Evolutionary conservation across 30 jellyfish, hydroid and myxozoan genomes (phyloP).

Genomic region (Chrysaora quinquecirrha): DNA sequence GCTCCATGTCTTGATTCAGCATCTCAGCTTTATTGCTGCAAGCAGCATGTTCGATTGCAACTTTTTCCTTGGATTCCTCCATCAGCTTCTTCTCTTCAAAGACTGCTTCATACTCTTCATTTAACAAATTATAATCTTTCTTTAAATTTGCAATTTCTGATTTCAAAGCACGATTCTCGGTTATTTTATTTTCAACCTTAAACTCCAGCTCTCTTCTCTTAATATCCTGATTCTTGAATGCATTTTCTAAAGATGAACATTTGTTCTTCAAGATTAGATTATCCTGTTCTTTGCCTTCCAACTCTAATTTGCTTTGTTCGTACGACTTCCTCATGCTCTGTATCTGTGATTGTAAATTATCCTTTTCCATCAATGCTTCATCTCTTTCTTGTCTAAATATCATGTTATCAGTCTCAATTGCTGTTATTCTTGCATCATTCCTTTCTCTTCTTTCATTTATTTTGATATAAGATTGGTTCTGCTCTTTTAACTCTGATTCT

Average conservation of each 20-base stretch:
- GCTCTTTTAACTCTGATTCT: constrained; percentile 14
- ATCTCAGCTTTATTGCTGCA: background rate
- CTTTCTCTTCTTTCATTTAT: background rate
- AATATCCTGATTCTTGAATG: constrained; percentile 21
- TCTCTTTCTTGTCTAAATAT: constrained; percentile 71
- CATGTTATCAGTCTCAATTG: constrained; percentile 54
- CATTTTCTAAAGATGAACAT: background rate
- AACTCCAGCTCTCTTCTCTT: constrained; percentile 35
- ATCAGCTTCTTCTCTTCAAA: constrained; percentile 17
- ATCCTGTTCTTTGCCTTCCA: constrained; percentile 25
- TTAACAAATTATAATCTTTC: constrained; percentile 12
- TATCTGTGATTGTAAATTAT: constrained; percentile 34
- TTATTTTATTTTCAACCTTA: constrained; percentile 25
- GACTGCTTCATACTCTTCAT: constrained; percentile 24
- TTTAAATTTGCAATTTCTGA: background rate
- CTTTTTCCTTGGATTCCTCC: constrained; percentile 34
- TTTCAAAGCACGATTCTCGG: constrained; percentile 21
- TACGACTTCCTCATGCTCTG: constrained; percentile 11
- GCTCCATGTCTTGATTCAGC: background rate
- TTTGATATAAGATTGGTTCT: constrained; percentile 21
- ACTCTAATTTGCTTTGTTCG: constrained; percentile 12
- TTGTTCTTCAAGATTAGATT: background rate
- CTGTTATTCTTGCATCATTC: constrained; percentile 7
- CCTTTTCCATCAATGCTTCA: constrained; percentile 37
- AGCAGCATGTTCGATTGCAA: background rate